Evolutionary conservation across 2,888 invertebrate species (phyloP).

Genomic region (Bimastos eiseni): DNA sequence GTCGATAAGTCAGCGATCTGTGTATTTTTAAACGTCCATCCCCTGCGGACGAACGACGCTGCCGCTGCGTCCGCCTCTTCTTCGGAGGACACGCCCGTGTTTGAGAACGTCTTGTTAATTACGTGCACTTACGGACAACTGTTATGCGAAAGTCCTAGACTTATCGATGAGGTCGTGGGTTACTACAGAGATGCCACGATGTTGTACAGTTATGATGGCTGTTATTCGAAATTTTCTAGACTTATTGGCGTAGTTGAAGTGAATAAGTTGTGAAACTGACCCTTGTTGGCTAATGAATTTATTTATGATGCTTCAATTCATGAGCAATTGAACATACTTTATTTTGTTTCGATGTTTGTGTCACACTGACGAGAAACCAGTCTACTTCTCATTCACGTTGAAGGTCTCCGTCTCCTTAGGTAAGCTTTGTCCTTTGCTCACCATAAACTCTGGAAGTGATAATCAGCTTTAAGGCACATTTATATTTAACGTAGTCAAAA

Average conservation of each 20-base stretch:
- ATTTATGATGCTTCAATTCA: neutral
- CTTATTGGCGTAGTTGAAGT: neutral
- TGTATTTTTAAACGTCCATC: slow-evolving; percentile 13
- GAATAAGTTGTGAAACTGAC: neutral
- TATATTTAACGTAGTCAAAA: neutral
- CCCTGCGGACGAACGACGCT: neutral
- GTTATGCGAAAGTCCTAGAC: neutral
- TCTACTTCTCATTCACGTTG: neutral
- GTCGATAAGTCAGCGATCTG: slow-evolving; percentile 13
- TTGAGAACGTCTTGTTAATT: neutral
- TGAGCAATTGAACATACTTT: neutral
- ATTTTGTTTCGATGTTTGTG: neutral
- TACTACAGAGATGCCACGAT: neutral
- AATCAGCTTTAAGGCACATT: neutral
- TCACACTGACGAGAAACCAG: neutral
- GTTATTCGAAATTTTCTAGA: neutral
- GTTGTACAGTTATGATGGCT: neutral
- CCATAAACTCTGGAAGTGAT: neutral
- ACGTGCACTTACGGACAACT: neutral
- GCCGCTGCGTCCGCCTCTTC: neutral
- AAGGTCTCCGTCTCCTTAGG: neutral
- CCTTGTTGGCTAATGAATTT: neutral
- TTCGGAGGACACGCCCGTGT: neutral
- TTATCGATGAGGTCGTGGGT: neutral
- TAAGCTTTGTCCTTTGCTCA: neutral